phyloP scores from a whole-genome alignment of 2,888 invertebrate genomes.

The Drosophila diplacantha region DNA sequence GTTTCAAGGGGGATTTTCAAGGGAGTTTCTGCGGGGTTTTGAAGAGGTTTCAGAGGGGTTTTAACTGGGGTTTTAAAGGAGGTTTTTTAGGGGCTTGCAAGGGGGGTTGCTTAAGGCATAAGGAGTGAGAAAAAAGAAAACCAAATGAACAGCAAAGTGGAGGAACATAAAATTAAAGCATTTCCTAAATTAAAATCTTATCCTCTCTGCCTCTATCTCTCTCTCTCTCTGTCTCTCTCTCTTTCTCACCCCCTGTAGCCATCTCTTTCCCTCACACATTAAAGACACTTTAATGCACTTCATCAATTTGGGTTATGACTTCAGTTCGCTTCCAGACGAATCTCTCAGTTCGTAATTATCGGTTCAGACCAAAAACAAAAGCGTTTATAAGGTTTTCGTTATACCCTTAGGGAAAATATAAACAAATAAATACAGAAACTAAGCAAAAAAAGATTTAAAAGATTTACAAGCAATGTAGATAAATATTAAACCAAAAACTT shows the following conservation, averaged over 20 bases:
- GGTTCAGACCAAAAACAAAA: not conserved
- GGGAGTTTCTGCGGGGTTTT: not conserved
- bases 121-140: not conserved
- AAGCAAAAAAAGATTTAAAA: not conserved
- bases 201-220: not conserved
- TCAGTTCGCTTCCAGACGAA: constrained; percentile 39
- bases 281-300: constrained; percentile 74
- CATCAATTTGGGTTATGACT: constrained; percentile 61
- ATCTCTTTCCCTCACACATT: constrained; percentile 52
- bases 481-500: not conserved
- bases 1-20: not conserved
- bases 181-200: constrained; percentile 43
- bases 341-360: constrained; percentile 32
- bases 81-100: not conserved
- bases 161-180: constrained; percentile 27
- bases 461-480: not conserved
- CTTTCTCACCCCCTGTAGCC: not conserved
- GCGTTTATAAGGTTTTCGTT: not conserved
- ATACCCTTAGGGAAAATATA: constrained; percentile 11
- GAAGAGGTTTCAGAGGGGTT: not conserved
- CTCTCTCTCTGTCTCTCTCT: constrained; percentile 5
- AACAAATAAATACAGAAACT: not conserved
- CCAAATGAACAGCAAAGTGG: constrained; percentile 37
- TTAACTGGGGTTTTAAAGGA: not conserved
- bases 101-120: not conserved